These are phyloP conservation scores for Magallana angulata DNA, from an alignment of 1,140 invertebrate species.

Conservation along the genomic window DNA sequence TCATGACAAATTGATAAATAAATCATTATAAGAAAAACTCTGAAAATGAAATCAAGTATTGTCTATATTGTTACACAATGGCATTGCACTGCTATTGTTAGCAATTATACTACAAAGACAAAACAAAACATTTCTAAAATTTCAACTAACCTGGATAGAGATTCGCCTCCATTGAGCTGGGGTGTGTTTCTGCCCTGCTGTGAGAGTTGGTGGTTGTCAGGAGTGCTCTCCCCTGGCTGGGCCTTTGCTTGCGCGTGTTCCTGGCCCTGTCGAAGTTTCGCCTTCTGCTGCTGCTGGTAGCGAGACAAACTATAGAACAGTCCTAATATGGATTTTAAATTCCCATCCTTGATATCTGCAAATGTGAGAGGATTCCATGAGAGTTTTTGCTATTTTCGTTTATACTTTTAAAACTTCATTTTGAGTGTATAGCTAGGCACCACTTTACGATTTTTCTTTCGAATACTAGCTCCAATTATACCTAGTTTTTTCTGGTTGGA, in stretches of 20 bases:
- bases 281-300: slow-evolving; percentile 91
- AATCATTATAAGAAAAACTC: too few species aligned
- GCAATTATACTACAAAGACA: too few species aligned
- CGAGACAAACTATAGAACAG: slow-evolving; percentile 96
- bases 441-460: not conserved
- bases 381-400: not conserved
- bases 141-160: slow-evolving; percentile 69
- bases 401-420: not conserved
- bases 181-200: slow-evolving; percentile 51
- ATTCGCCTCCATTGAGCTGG: slow-evolving; percentile 70
- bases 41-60: too few species aligned
- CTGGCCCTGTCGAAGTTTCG: slow-evolving; percentile 69
- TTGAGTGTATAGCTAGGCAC: not conserved
- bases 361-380: slow-evolving; percentile 42
- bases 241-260: slow-evolving; percentile 56
- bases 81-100: too few species aligned
- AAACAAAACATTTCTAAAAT: not conserved
- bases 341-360: slow-evolving; percentile 91
- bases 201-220: slow-evolving; percentile 55
- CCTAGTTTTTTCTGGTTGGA: not conserved
- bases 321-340: slow-evolving; percentile 93
- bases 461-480: not conserved
- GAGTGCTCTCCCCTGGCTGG: slow-evolving; percentile 59
- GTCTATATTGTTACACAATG: too few species aligned
- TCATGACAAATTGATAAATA: too few species aligned